These are phyloP conservation scores for Ameiurus melas DNA, from an alignment of 2,113 vertebrate species.

Conservation along the genomic window DNA sequence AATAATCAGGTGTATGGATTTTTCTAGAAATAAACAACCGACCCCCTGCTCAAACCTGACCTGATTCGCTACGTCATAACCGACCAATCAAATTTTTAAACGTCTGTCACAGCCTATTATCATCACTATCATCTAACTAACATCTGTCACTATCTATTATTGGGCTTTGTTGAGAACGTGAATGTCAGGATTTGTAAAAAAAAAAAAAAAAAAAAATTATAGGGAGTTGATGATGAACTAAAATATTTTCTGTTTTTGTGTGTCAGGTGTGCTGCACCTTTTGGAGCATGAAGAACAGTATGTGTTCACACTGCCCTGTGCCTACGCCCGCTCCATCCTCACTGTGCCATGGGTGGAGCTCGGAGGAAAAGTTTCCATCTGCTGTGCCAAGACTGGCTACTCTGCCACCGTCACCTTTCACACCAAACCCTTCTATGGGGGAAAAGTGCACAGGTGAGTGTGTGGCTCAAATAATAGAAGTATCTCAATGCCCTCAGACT, in stretches of 20 bases:
- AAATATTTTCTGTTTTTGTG: conserved; percentile 3
- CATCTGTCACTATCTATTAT: background rate
- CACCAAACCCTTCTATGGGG: conserved; percentile 92
- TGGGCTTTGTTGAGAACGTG: background rate
- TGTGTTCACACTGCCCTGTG: conserved; percentile 80
- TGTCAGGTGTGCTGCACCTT: conserved; percentile 67
- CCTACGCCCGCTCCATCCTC: conserved; percentile 91
- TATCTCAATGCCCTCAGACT: background rate
- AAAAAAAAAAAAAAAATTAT: no score
- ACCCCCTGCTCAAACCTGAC: background rate
- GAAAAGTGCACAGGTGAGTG: conserved; percentile 87
- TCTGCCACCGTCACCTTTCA: conserved; percentile 85
- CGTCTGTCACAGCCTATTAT: no score
- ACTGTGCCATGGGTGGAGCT: conserved; percentile 93
- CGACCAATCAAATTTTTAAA: background rate
- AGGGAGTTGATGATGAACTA: background rate
- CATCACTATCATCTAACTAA: no score
- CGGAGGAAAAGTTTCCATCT: conserved; percentile 87
- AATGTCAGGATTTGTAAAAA: background rate
- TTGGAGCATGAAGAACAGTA: conserved; percentile 71
- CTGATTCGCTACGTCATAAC: background rate
- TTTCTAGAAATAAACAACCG: background rate
- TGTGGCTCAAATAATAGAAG: background rate
- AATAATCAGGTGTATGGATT: background rate
- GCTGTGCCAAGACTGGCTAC: conserved; percentile 84